phyloP scores from a whole-genome alignment of 2,888 invertebrate genomes.

The Caenorhabditis virilis region DNA sequence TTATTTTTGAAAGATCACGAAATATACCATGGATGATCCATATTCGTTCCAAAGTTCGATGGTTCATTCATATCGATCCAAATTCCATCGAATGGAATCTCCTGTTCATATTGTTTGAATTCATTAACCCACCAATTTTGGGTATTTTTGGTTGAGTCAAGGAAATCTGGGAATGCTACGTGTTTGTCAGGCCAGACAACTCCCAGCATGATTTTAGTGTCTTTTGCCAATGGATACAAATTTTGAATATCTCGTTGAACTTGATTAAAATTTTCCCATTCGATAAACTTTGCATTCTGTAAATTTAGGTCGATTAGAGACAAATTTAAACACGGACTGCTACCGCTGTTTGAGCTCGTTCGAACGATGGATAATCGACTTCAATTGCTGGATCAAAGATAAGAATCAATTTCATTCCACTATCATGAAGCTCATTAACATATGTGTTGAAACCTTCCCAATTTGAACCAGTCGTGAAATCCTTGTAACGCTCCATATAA shows the following conservation, averaged over 20 bases:
- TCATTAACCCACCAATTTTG: slow-evolving; percentile 65
- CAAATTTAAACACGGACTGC: too few relatives aligned
- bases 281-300: slow-evolving; percentile 56
- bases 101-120: slow-evolving; percentile 49
- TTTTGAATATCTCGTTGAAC: slow-evolving; percentile 55
- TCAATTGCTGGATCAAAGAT: slow-evolving; percentile 65
- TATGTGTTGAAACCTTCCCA: slow-evolving; percentile 57
- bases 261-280: slow-evolving; percentile 56
- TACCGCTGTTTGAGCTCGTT: slow-evolving; percentile 45
- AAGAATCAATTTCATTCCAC: slow-evolving; percentile 59
- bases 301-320: too few relatives aligned
- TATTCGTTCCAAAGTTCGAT: slow-evolving; percentile 76
- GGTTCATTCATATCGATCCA: slow-evolving; percentile 93
- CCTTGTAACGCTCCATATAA: slow-evolving; percentile 81
- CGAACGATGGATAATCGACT: slow-evolving; percentile 56
- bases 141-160: slow-evolving; percentile 58
- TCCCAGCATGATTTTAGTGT: slow-evolving; percentile 58
- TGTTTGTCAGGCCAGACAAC: slow-evolving; percentile 64
- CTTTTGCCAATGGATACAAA: slow-evolving; percentile 59
- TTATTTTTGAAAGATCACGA: too few relatives aligned
- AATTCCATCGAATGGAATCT: slow-evolving; percentile 78
- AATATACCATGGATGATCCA: slow-evolving; percentile 57
- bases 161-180: slow-evolving; percentile 66
- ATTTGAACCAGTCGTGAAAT: slow-evolving; percentile 75
- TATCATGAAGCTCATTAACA: slow-evolving; percentile 49